A percentile compares a stretch with the other conserved stretches of the same genome.
phyloP scores from a whole-genome alignment of 2,113 vertebrate genomes.

The Gnathonemus echidnorhynchus region DNA sequence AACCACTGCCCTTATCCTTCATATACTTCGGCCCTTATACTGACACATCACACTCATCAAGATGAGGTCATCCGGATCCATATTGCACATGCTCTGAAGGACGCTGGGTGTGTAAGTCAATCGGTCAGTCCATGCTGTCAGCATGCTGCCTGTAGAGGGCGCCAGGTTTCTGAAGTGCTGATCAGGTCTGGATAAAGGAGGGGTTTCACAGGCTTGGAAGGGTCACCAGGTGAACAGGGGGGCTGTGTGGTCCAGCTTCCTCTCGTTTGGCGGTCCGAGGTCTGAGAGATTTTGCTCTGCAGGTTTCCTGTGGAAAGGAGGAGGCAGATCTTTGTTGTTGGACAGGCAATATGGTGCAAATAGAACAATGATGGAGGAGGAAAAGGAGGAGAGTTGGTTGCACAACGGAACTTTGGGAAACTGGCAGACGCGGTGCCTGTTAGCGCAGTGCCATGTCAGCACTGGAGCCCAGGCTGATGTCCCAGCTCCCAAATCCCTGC shows the following conservation, averaged over 20 bases:
- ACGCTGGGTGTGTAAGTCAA: neutral
- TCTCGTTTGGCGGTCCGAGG: neutral
- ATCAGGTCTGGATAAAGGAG: neutral
- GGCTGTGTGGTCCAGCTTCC: neutral
- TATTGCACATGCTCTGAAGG: slow-evolving; percentile 25
- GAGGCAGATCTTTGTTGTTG: neutral
- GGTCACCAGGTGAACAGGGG: neutral
- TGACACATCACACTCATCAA: neutral
- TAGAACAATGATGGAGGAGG: neutral
- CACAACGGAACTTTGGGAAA: neutral
- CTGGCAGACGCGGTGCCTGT: neutral
- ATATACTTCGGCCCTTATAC: neutral
- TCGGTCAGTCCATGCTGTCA: neutral
- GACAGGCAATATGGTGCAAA: neutral
- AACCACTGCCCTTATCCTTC: neutral
- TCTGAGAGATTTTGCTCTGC: neutral
- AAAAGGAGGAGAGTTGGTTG: neutral
- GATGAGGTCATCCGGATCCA: neutral
- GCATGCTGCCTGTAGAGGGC: neutral
- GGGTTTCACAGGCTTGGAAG: neutral
- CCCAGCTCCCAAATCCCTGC: neutral
- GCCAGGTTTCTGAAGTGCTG: neutral
- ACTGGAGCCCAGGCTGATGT: neutral
- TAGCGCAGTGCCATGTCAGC: neutral
- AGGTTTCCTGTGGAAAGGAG: slow-evolving; percentile 9